Evolutionary conservation across 2,113 vertebrate species (phyloP).

Genomic region (Caloenas nicobarica): DNA sequence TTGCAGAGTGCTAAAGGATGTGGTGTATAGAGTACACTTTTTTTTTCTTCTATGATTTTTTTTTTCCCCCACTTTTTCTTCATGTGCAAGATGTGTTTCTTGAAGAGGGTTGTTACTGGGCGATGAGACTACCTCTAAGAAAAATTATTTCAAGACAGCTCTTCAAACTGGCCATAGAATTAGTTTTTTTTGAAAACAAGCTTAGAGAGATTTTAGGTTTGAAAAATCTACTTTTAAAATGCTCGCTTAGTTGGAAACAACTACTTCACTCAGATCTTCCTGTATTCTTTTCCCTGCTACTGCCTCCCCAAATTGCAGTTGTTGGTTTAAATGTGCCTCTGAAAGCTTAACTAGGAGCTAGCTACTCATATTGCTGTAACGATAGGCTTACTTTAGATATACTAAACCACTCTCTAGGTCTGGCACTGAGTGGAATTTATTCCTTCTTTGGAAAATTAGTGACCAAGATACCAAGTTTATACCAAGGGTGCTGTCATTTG

Average conservation of each 20-base stretch:
- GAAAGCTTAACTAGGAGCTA: neutral
- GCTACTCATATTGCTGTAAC: neutral
- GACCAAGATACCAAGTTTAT: neutral
- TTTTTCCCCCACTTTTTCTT: neutral
- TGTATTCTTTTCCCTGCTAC: neutral
- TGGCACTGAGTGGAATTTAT: neutral
- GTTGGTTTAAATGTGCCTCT: neutral
- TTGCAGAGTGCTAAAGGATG: fast-evolving
- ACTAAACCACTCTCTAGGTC: neutral
- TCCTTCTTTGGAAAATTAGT: neutral
- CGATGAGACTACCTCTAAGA: neutral
- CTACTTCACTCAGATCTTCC: neutral
- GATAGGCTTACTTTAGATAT: neutral
- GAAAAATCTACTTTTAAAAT: neutral
- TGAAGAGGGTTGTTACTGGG: neutral
- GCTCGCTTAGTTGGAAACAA: neutral
- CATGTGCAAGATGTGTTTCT: neutral
- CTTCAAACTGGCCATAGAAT: neutral
- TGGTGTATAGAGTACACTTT: neutral
- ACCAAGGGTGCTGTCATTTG: neutral
- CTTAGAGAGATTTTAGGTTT: neutral
- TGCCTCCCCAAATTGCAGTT: neutral
- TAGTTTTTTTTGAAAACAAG: neutral
- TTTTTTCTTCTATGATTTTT: neutral
- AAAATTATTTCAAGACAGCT: neutral